These are phyloP conservation scores for Coenonympha arcania DNA, from an alignment of 2,888 invertebrate genomes.

Conservation along the genomic window DNA sequence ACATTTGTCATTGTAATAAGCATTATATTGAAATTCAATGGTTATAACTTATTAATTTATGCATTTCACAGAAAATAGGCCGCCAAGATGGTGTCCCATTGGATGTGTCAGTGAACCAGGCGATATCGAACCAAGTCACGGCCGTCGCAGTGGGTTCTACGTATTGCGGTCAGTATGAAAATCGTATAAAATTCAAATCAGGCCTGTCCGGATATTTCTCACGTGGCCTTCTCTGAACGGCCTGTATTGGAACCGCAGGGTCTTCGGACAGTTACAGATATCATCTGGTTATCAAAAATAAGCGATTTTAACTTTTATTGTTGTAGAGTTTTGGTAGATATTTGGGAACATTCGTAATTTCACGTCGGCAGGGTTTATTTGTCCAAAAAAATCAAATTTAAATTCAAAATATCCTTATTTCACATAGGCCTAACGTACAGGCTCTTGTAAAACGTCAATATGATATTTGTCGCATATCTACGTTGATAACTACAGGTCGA, in stretches of 20 bases:
- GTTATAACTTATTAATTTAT: slow-evolving; percentile 26
- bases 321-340: background rate
- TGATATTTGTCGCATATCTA: no score
- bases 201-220: slow-evolving; percentile 29
- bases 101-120: slow-evolving; percentile 51
- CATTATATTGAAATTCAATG: slow-evolving; percentile 6
- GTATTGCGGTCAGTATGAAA: slow-evolving; percentile 68
- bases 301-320: background rate
- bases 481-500: no score
- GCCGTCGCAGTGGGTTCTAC: slow-evolving; percentile 51
- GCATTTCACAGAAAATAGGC: slow-evolving; percentile 61
- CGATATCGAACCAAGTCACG: slow-evolving; percentile 59
- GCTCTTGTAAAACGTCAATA: no score
- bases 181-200: slow-evolving; percentile 37
- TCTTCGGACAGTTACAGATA: slow-evolving; percentile 26
- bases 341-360: no score
- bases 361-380: no score
- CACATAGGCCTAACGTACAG: no score
- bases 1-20: background rate
- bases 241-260: slow-evolving; percentile 20
- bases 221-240: slow-evolving; percentile 32
- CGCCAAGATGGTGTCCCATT: slow-evolving; percentile 52
- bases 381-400: no score
- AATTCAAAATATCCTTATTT: no score
- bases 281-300: slow-evolving; percentile 18